Percentiles rank a stretch among this genome's conserved stretches.
phyloP scores from a whole-genome alignment of 2,888 invertebrate species.

The Achlya flavicornis region DNA sequence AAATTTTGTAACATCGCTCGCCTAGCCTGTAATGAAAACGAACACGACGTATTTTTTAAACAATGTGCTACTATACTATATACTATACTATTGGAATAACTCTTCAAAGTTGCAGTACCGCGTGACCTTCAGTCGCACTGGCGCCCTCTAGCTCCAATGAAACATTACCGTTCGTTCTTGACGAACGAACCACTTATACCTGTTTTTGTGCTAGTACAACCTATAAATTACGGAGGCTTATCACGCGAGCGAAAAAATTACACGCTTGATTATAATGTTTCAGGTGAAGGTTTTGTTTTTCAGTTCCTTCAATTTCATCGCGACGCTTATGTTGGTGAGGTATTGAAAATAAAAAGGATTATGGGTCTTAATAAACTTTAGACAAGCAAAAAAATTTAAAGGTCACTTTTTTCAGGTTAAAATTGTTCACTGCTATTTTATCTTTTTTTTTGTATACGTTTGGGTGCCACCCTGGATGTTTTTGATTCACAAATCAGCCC shows the following conservation, averaged over 20 bases:
- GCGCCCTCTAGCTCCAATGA: background rate
- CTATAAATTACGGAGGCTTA: constrained; percentile 7
- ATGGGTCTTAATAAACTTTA: too few relatives aligned
- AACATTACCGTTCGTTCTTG: background rate
- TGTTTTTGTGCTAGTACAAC: constrained; percentile 7
- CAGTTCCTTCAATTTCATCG: background rate
- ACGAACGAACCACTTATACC: constrained; percentile 4
- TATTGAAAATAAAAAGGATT: background rate
- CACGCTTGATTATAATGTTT: constrained; percentile 8
- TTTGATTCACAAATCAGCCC: too few relatives aligned
- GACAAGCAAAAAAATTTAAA: too few relatives aligned
- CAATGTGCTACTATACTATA: too few relatives aligned
- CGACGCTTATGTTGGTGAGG: background rate
- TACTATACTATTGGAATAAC: background rate
- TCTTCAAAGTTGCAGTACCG: background rate
- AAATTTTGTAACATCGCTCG: too few relatives aligned
- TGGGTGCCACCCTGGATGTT: too few relatives aligned
- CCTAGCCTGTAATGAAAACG: too few relatives aligned
- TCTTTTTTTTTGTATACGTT: too few relatives aligned
- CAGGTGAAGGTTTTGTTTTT: constrained; percentile 3
- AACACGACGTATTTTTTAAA: too few relatives aligned
- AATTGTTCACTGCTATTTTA: too few relatives aligned
- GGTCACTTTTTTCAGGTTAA: too few relatives aligned
- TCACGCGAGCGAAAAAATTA: constrained; percentile 7
- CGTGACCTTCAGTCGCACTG: background rate